phyloP scores from a whole-genome alignment of 2,113 vertebrate species.

The Tringa solitaria region DNA sequence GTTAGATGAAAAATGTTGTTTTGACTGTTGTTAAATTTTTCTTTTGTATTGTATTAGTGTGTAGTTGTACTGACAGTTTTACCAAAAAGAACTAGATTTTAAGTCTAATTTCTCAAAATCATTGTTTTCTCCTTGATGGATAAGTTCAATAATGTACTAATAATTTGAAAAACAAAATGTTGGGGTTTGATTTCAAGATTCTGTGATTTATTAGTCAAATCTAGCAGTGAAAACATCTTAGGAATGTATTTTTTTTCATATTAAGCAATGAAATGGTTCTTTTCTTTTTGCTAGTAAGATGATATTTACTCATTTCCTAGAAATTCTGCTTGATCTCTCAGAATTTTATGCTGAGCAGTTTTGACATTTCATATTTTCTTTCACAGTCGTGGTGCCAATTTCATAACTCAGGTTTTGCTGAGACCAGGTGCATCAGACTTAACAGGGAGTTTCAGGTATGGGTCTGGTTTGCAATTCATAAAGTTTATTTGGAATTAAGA shows the following conservation, averaged over 20 bases:
- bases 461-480: neutral
- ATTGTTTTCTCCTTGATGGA: neutral
- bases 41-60: neutral
- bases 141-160: neutral
- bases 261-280: neutral
- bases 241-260: neutral
- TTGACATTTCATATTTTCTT: neutral
- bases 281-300: neutral
- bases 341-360: neutral
- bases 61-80: neutral
- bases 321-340: neutral
- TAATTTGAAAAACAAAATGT: neutral
- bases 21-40: neutral
- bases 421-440: slow-evolving; percentile 94
- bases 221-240: neutral
- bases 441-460: slow-evolving; percentile 96
- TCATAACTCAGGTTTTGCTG: slow-evolving; percentile 90
- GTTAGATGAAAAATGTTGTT: neutral
- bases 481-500: neutral
- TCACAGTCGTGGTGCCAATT: slow-evolving; percentile 93
- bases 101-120: neutral
- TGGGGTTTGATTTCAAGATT: neutral
- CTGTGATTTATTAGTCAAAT: neutral
- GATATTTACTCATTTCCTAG: neutral
- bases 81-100: neutral